Evolutionary conservation across 2,888 invertebrate genomes (phyloP), one percentile per base, ranked within the genome.

Genomic region (Cryptocephalus primarius): DNA sequence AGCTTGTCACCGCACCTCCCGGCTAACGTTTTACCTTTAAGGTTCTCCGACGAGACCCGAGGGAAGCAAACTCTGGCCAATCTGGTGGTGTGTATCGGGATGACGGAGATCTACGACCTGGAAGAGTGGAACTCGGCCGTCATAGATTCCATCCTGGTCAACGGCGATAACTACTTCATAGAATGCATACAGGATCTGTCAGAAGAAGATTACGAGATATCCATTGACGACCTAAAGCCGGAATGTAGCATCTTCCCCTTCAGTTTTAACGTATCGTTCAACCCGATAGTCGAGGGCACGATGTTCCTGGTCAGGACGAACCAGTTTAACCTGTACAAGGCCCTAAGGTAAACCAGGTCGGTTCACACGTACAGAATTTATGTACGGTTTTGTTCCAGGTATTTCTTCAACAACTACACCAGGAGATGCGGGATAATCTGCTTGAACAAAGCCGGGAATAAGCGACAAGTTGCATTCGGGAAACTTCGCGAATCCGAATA

Each of bases 11-110:
- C 2, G n/a, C 36, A 36, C 3, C 2, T 11, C 6, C 6, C 36
- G 36, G 36, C 36, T 11, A 36, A 36, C 11, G 1, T 22, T 10
- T 32, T 2, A 31, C 32, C 33, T 42, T 22, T 8, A 32, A 58
- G 59, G 39, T 85, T 85, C 61, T 67, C 71, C 0, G 62, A 65
- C 10, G 58, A 61, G 1, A 64, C 74, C 40, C 75, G 82, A 4
- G 83, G 82, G 0, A 80, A 79, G 54, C 85, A 85, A 9, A 78
- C 78, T 32, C 44, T 62, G 8, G 75, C 76, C 60, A 77, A 79
- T 10, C 68, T 83, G 32, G 76, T 68, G 1, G 55, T 58, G 9
- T 60, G 64, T 2, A 61, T 69, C 8, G 80, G 75, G 32, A 78
- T 82, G 71, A 72, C 74, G 8, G 72, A 75, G 48, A 73, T 79